Evolutionary conservation across 2,113 vertebrate genomes (phyloP), one percentile per base, ranked within the genome.

Genomic region (Pandion haliaetus): DNA sequence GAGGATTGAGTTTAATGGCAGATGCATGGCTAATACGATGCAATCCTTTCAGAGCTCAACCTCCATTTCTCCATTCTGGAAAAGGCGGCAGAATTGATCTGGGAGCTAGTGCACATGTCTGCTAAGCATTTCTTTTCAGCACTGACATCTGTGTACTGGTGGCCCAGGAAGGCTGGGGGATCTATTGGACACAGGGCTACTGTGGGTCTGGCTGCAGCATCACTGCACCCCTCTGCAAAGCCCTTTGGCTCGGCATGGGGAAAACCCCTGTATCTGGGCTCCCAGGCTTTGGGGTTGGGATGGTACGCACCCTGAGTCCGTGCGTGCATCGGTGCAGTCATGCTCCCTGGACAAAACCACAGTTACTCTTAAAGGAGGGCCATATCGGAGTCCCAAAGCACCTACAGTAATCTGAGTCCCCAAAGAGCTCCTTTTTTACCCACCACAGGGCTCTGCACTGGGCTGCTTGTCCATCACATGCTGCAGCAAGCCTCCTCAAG

Each of bases 301-400:
- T 54, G 28, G 52, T 54, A 54, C 9, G 3, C 9, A 18, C 4
- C 10, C 28, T 2, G 1, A 36, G 17, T 15, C 36, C 8, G 12
- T 34, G 36, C 0, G 2, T n/a, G 12, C 25, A 17, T 19, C 0
- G 1, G 24, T 52, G 40, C 23, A 20, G 24, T 12, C 12, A 36
- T 0, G 1, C 7, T 81, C 20, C 31, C 36, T 61, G 45, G 19
- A n/a, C 12, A 62, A 44, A 86, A 18, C 34, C 20, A 10, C 4
- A 28, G 14, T 0, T 50, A 29, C 21, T 45, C 5, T 24, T 34
- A 26, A 73, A 83, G 9, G 9, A 63, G 12, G 12, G 4, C 5
- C 6, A 8, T 1, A 3, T 17, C 0, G 0, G 5, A 5, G 2
- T 61, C 23, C 15, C 36, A 61, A 54, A 81, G 34, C 12, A 57